Base-by-base conservation (phyloP, 2,797 vertebrate species). In the Takifugu ocellatus region DNA sequence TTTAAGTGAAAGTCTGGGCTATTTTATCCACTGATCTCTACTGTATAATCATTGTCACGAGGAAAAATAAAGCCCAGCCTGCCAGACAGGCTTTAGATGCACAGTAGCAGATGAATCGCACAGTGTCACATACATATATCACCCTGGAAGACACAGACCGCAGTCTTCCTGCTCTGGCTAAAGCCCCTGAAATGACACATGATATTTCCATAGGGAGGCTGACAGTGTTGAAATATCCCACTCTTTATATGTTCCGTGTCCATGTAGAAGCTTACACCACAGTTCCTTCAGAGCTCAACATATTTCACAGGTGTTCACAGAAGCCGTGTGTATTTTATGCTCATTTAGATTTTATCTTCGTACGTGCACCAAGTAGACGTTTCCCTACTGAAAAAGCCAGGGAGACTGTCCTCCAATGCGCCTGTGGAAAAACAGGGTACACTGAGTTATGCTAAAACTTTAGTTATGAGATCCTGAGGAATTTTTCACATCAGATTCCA, bases 81-180 rank as follows among this genome's bases (percentile, higher is more conserved):
- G 82, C 66, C 78, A 81, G 81, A 85, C 65, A 83, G 83, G 70
- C 86, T 84, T 86, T 61, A 49, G 74, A 88, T 74, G 74, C 68
- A 83, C 82, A 74, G 84, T 86, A 88, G 88, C 83, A 63, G 72
- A 87, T 84, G 74, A 83, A 82, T 86, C 63, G 75, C 36, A 2
- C 46, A 25, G 72, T 84, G 76, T 86, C 75, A 56, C 64, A 63
- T 61, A 81, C 80, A 74, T 21, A 33, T 33, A 82, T 85, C 81
- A 82, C 75, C 65, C 68, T 68, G 42, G 48, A 70, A 78, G 62
- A 75, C 71, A 52, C 54, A 61, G 69, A 81, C 75, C 76, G 39
- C 79, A 86, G 66, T 43, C 58, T 81, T 86, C 79, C 70, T 78
- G 67, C 74, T 70, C 55, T 63, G 72, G 64, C 66, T 65, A 74